Evolutionary conservation across 2,113 vertebrate species (phyloP), one percentile per base, ranked within the genome.

Genomic region (Perca flavescens): DNA sequence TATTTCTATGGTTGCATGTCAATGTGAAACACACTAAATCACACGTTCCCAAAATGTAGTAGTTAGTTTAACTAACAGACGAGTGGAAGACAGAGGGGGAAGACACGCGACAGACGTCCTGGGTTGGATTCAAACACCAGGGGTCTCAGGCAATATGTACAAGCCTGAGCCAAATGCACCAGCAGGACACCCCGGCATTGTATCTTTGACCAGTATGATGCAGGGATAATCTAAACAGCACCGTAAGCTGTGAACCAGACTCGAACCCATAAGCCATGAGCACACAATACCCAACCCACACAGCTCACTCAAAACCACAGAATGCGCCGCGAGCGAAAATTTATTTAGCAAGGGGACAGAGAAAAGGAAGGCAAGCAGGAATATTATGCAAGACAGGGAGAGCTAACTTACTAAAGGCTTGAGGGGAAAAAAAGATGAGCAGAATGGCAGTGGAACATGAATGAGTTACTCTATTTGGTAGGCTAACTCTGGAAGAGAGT

Each of bases 241-340:
- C 2, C 28, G 63, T 62, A 84, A 77, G 54, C 53, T 43, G 46
- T 68, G 80, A 78, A 77, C 58, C 63, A 66, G 61, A 85, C 60
- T 73, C 58, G 0, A 76, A 67, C 75, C 66, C 12, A 10, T 70
- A 80, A 79, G 58, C 61, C 52, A 34, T 1, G 14, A 54, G 17
- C 75, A 65, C 21, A 79, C 64, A 57, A 17, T 12, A 66, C 25
- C 36, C 21, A 56, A 70, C 7, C 6, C 13, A 57, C n/a, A 61
- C 46, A 50, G 56, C 76, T 75, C 60, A 6, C 47, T 64, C 10
- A 64, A 70, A 61, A 74, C 22, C 34, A 11, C 54, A 46, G 50
- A 85, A 31, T 80, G 74, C 77, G 68, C 34, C 3, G 6, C 69
- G 67, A 62, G 79, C 70, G 75, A 6, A 80, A 6, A 36, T 71